These are phyloP conservation scores for Sarotherodon lohbergeri DNA, from an alignment of 2,113 vertebrate genomes.

Conservation along the genomic window DNA sequence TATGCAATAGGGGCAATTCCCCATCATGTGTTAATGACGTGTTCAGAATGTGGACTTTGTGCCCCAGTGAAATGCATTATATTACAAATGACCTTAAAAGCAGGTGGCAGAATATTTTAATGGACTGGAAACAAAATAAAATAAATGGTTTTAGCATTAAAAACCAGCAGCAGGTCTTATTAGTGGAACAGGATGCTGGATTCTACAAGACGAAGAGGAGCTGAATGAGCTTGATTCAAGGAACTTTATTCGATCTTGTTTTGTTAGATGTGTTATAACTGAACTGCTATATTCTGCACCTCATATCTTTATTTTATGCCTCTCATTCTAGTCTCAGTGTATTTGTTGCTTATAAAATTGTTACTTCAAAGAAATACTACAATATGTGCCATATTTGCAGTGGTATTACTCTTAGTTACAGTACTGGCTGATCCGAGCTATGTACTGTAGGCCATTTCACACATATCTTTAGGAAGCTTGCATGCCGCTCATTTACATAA, in stretches of 20 bases:
- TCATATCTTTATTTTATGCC: background rate
- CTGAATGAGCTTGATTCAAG: background rate
- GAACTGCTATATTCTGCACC: background rate
- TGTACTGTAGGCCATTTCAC: background rate
- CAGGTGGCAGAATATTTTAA: background rate
- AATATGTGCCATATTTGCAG: background rate
- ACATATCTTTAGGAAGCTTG: background rate
- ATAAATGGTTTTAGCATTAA: background rate
- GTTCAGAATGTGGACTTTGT: background rate
- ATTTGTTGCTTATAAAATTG: background rate
- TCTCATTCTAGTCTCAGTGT: background rate
- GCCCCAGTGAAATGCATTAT: background rate
- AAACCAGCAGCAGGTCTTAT: accelerated
- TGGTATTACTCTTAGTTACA: background rate
- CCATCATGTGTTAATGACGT: background rate
- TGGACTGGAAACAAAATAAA: background rate
- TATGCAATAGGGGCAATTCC: background rate
- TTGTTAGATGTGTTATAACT: background rate
- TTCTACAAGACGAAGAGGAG: background rate
- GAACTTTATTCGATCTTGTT: background rate
- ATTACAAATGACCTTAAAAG: background rate
- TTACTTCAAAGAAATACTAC: background rate
- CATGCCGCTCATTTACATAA: background rate
- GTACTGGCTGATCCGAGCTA: background rate
- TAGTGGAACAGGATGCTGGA: background rate